Evolutionary conservation across 2,797 vertebrate genomes (phyloP), one percentile per base, ranked within the genome.

Genomic region (Tenualosa ilisha): DNA sequence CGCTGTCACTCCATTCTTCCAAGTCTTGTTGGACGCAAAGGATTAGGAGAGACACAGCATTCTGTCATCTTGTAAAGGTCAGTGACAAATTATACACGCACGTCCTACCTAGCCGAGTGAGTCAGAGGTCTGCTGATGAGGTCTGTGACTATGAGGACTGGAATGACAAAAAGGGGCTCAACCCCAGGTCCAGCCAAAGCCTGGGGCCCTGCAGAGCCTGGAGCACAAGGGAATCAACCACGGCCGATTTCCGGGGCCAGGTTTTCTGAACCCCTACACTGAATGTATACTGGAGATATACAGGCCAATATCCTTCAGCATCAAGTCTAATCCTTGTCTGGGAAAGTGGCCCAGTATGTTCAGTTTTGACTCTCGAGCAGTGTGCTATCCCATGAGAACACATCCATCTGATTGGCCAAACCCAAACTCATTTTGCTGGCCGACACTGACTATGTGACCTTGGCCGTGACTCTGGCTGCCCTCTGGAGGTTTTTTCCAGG

Each of bases 1-100:
- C 68, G 40, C 31, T 75, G 68, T 75, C 31, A 75, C 68, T 75
- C 68, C 24, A 75, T 75, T 75, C 31, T 40, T 83, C 12, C n/a
- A 1, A 20, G 68, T 75, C 68, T 75, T 15, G 68, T 26, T 20
- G 68, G 68, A 20, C 13, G 68, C 37, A 37, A 75, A 40, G 68
- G 68, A 75, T 75, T 75, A 31, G 68, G 68, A 75, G 68, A 75
- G 31, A 75, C 68, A 40, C 37, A 37, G 31, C 68, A 75, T 75
- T 43, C 68, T 75, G 68, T 40, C 31, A 26, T 75, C 31, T 7
- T 75, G 68, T 75, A 11, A 75, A 75, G 68, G 68, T 75, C 37
- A 20, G 31, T 43, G 12, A 75, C 31, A 40, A 75, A 75, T 20
- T 40, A 75, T 7, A 75, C 31, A 75, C 63, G 11, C 26, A 37